phyloP scores from a whole-genome alignment of 2,888 invertebrate species.

The Drosophila putrida region DNA sequence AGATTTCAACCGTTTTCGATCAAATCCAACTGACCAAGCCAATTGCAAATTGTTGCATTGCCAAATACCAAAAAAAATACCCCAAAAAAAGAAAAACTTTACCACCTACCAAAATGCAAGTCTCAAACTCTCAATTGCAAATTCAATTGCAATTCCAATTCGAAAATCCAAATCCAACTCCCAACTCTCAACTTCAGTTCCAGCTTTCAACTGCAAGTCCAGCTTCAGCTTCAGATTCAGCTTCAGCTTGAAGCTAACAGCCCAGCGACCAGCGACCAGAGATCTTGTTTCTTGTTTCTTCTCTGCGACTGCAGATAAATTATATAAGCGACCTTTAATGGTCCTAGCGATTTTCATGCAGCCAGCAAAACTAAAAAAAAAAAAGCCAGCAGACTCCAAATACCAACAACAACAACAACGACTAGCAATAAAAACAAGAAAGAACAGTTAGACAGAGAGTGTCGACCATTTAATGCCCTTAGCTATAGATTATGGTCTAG shows the following conservation, averaged over 20 bases:
- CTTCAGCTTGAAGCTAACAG: slow-evolving; percentile 18
- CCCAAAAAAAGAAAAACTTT: background rate
- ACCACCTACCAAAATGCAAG: slow-evolving; percentile 2
- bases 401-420: slow-evolving; percentile 16
- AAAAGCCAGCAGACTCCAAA: slow-evolving; percentile 2
- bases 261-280: slow-evolving; percentile 22
- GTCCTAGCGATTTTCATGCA: slow-evolving; percentile 80
- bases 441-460: slow-evolving; percentile 14
- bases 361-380: slow-evolving; percentile 27
- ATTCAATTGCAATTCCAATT: slow-evolving; percentile 23
- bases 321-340: slow-evolving; percentile 84
- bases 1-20: slow-evolving; percentile 45
- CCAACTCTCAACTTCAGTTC: slow-evolving; percentile 18
- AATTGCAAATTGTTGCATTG: slow-evolving; percentile 49
- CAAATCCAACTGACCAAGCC: slow-evolving; percentile 39
- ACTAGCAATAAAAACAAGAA: slow-evolving; percentile 31
- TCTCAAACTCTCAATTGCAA: background rate
- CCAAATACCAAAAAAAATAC: slow-evolving; percentile 14
- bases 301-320: slow-evolving; percentile 65
- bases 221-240: slow-evolving; percentile 29
- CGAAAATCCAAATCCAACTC: slow-evolving; percentile 8
- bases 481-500: background rate
- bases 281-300: slow-evolving; percentile 58
- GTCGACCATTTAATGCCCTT: slow-evolving; percentile 26
- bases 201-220: slow-evolving; percentile 4